phyloP scores from a whole-genome alignment of 2,888 invertebrate species.

The Sarcophaga variegata region DNA sequence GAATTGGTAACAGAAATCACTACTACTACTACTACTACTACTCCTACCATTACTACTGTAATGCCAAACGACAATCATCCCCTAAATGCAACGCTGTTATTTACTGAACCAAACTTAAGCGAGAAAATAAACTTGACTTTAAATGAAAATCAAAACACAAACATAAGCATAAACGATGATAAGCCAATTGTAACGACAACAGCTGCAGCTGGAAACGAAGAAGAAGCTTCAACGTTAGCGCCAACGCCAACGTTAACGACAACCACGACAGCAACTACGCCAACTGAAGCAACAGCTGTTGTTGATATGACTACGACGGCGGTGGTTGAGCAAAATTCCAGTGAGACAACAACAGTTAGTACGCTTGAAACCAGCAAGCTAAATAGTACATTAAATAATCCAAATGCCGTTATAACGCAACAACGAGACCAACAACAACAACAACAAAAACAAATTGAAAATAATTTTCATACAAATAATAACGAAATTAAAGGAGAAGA shows the following conservation, averaged over 20 bases:
- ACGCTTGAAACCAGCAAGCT: slow-evolving; percentile 73
- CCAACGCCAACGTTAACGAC: slow-evolving; percentile 7
- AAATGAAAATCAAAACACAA: slow-evolving; percentile 51
- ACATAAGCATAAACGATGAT: slow-evolving; percentile 35
- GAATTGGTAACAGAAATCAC: background rate
- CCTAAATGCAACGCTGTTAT: slow-evolving; percentile 44
- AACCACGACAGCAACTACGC: background rate
- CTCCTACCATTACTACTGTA: background rate
- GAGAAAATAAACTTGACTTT: slow-evolving; percentile 66
- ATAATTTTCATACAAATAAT: slow-evolving; percentile 27
- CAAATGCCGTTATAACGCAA: background rate
- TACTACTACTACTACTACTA: slow-evolving; percentile 31
- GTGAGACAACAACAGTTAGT: slow-evolving; percentile 75
- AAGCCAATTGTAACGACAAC: slow-evolving; percentile 19
- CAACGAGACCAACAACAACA: background rate
- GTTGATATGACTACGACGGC: slow-evolving; percentile 43
- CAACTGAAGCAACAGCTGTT: slow-evolving; percentile 50
- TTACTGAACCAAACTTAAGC: slow-evolving; percentile 59
- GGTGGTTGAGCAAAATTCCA: slow-evolving; percentile 70
- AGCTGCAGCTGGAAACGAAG: slow-evolving; percentile 46
- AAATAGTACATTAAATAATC: slow-evolving; percentile 67
- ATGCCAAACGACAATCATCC: slow-evolving; percentile 16
- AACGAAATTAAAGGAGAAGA: slow-evolving; percentile 57
- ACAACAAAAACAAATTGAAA: slow-evolving; percentile 1
- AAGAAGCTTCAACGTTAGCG: slow-evolving; percentile 10